These are phyloP conservation scores for Cheilosia pagana DNA, from an alignment of 2,888 invertebrate genomes.

Conservation along the genomic window DNA sequence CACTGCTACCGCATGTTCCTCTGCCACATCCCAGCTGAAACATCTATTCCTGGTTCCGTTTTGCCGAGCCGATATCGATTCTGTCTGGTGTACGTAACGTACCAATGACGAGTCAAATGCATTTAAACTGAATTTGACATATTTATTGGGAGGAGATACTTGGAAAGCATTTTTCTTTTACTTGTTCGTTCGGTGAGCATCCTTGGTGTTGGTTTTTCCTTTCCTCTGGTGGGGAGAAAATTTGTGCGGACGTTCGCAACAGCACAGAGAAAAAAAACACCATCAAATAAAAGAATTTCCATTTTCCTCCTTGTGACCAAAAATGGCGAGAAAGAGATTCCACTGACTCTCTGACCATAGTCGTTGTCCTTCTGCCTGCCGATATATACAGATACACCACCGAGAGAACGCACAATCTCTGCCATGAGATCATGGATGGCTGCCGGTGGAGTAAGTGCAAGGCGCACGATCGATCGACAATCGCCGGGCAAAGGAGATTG, in stretches of 20 bases:
- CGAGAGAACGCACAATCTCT: slow-evolving; percentile 54
- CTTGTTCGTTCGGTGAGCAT: slow-evolving; percentile 1
- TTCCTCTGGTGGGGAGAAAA: slow-evolving; percentile 1
- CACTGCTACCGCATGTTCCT: slow-evolving; percentile 14
- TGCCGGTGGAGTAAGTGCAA: slow-evolving; percentile 38
- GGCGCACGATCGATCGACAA: slow-evolving; percentile 71
- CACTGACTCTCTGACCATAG: slow-evolving; percentile 53
- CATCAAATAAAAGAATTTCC: slow-evolving; percentile 60
- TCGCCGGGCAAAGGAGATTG: slow-evolving; percentile 69
- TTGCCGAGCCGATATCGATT: slow-evolving; percentile 17
- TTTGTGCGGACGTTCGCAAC: neutral
- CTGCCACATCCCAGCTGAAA: neutral
- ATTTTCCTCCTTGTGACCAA: slow-evolving; percentile 68
- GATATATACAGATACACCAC: neutral
- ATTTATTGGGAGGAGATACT: slow-evolving; percentile 61
- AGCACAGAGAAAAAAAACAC: slow-evolving; percentile 22
- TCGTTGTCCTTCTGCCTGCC: slow-evolving; percentile 49
- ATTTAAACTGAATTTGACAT: slow-evolving; percentile 69
- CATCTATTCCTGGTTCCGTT: slow-evolving; percentile 51
- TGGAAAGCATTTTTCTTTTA: slow-evolving; percentile 21
- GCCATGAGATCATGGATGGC: slow-evolving; percentile 52
- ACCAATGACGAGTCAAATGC: slow-evolving; percentile 62
- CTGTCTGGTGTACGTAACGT: slow-evolving; percentile 1
- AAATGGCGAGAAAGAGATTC: slow-evolving; percentile 69
- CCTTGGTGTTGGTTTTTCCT: slow-evolving; percentile 5